These are phyloP conservation scores for Oryctolagus cuniculus DNA, from an alignment of 2,113 vertebrate species.

Conservation along the genomic window mOryCun1.1 NC_091453.1:85192001-85192500, in stretches of 20 bases:
- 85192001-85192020: constrained; percentile 46
- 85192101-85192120: constrained; percentile 18
- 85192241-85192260: background rate
- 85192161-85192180: constrained; percentile 32
- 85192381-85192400: too few relatives aligned
- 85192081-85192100: constrained; percentile 16
- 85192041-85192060: constrained; percentile 5
- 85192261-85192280: background rate
- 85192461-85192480: too few relatives aligned
- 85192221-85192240: background rate
- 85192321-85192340: background rate
- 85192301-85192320: constrained; percentile 48
- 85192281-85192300: background rate
- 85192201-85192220: constrained; percentile 25
- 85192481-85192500: too few relatives aligned
- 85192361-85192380: too few relatives aligned
- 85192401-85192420: too few relatives aligned
- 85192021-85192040: constrained; percentile 26
- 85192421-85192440: too few relatives aligned
- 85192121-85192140: background rate
- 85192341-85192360: too few relatives aligned
- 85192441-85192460: too few relatives aligned
- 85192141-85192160: constrained; percentile 28
- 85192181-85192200: constrained; percentile 3
- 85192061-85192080: constrained; percentile 35